Conservation (phyloP, 2,113 vertebrate species). For the Leptobrachium leishanense region DNA sequence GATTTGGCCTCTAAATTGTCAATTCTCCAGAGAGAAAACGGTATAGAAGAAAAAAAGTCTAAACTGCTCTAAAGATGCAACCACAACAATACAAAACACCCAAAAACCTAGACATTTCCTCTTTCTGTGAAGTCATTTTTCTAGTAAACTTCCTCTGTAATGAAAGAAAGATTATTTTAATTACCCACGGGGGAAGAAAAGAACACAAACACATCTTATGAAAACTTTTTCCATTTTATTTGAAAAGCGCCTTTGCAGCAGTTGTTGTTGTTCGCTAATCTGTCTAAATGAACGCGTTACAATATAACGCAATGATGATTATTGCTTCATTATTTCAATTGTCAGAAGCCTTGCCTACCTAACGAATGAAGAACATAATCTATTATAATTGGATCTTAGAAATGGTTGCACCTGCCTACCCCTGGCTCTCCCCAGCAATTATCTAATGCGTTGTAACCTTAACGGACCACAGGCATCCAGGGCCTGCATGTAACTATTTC, state of each 20-base stretch:
- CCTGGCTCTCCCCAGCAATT: neutral
- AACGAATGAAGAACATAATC: conserved; percentile 16
- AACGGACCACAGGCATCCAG: neutral
- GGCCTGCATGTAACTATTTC: no score
- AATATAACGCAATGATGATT: conserved; percentile 7
- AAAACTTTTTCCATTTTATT: conserved; percentile 27
- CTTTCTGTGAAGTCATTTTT: conserved; percentile 32
- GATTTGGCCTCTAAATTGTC: neutral
- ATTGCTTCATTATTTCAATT: conserved; percentile 26
- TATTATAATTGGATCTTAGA: conserved; percentile 18
- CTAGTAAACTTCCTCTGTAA: conserved; percentile 36
- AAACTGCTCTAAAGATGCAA: conserved; percentile 16
- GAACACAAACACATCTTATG: conserved; percentile 26
- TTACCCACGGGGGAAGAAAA: conserved; percentile 27
- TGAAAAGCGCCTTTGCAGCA: conserved; percentile 10
- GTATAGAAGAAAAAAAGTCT: conserved; percentile 19
- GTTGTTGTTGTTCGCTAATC: conserved; percentile 22
- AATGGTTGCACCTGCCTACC: neutral
- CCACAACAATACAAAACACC: conserved; percentile 15
- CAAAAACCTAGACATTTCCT: neutral
- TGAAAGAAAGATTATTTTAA: conserved; percentile 38
- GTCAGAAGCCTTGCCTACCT: conserved; percentile 17
- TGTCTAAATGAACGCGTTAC: conserved; percentile 17
- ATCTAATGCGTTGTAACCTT: neutral
- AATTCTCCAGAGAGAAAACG: conserved; percentile 14